Base-by-base conservation (phyloP, 2,888 invertebrate species). In the Halictus ligatus region DNA sequence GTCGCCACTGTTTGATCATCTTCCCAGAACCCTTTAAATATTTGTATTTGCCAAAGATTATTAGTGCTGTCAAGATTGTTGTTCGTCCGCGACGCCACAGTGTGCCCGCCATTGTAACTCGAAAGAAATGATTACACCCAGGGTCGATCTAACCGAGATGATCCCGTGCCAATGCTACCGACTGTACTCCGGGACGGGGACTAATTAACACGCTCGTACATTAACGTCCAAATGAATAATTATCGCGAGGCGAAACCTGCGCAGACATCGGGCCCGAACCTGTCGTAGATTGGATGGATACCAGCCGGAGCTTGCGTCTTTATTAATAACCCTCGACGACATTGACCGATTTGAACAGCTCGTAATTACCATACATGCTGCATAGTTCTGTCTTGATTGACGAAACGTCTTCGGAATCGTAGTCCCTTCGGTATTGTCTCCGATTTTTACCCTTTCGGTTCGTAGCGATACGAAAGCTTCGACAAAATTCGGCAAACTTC, bases 261-360 rank as follows among this genome's bases (percentile, higher is more conserved):
- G 79, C 91, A 84, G 88, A 86, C 89, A 89, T 89, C 88, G 89
- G 69, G 82, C 83, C 87, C 89, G 93, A 92, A 93, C 91, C 91
- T 93, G 93, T 93, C 92, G 90, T 90, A 92, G 92, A 94, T 93
- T 92, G 92, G 91, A 92, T 89, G 92, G 91, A 92, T 91, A 89
- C 87, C 89, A 85, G 84, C 87, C 78, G 75, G 83, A 78, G 84
- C 89, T 92, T 91, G 93, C 92, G 91, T 94, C 94, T 94, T 94
- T 94, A 94, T 94, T 94, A 94, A 94, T 94, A 94, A 94, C 94
- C 91, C 90, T 84, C 88, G 90, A 92, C 91, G 94, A 94, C 94
- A 89, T 93, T 94, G 94, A 94, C 92, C 92, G 94, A 94, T 93
- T 93, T 89, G 89, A 90, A 84, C 89, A 91, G 88, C 91, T 86